Evolutionary conservation across 2,797 vertebrate genomes (phyloP).

Genomic region (Sphaeramia orbicularis): DNA sequence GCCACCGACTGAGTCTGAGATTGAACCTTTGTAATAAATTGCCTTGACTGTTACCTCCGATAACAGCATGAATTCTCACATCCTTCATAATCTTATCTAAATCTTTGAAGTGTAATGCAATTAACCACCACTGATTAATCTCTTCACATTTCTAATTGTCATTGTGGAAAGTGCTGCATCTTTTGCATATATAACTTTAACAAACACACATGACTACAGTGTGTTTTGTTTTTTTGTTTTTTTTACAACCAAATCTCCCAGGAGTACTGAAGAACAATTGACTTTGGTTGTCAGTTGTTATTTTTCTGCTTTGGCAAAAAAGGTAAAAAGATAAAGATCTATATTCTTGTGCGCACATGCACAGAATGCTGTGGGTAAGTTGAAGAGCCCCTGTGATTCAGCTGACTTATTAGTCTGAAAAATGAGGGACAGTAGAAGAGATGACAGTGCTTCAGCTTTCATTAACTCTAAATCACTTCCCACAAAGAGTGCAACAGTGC

Average conservation of each 20-base stretch:
- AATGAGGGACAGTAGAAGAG: slow-evolving; percentile 71
- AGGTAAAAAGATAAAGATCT: neutral
- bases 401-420: slow-evolving; percentile 73
- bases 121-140: slow-evolving; percentile 50
- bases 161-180: slow-evolving; percentile 27
- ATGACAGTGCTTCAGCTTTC: slow-evolving; percentile 78
- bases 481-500: slow-evolving; percentile 72
- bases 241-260: slow-evolving; percentile 11
- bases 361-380: slow-evolving; percentile 14
- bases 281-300: neutral
- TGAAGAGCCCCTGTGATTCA: slow-evolving; percentile 38
- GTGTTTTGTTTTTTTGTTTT: neutral
- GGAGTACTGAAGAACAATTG: slow-evolving; percentile 4
- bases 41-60: slow-evolving; percentile 41
- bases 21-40: slow-evolving; percentile 47
- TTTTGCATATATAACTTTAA: slow-evolving; percentile 19
- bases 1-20: slow-evolving; percentile 20
- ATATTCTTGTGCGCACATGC: slow-evolving; percentile 36
- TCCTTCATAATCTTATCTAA: slow-evolving; percentile 54
- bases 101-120: slow-evolving; percentile 62
- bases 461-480: slow-evolving; percentile 80
- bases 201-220: neutral
- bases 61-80: slow-evolving; percentile 44
- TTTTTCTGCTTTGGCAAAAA: slow-evolving; percentile 3
- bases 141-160: slow-evolving; percentile 43